phyloP scores from a whole-genome alignment of 2,113 vertebrate species.

The Trematomus loennbergii region DNA sequence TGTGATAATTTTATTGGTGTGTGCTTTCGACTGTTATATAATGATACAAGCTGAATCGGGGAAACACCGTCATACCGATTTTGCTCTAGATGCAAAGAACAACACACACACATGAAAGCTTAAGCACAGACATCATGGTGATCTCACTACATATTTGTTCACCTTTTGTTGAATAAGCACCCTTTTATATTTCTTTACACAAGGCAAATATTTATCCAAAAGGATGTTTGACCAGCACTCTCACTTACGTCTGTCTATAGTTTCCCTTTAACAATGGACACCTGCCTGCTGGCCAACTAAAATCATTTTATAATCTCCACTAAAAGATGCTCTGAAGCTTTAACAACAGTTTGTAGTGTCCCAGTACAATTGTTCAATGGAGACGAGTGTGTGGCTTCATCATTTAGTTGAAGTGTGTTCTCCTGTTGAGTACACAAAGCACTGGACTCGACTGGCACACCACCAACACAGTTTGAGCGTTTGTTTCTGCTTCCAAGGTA shows the following conservation, averaged over 20 bases:
- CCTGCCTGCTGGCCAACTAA: conserved; percentile 27
- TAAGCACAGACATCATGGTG: background rate
- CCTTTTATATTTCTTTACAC: conserved; percentile 48
- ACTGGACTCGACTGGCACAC: conserved; percentile 24
- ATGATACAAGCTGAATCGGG: conserved; percentile 20
- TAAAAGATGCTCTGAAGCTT: conserved; percentile 29
- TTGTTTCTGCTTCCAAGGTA: conserved; percentile 62
- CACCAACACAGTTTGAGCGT: conserved; percentile 35
- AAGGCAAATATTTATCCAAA: conserved; percentile 60
- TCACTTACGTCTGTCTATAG: conserved; percentile 12
- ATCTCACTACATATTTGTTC: conserved; percentile 60
- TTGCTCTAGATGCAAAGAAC: conserved; percentile 6
- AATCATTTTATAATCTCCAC: conserved; percentile 38
- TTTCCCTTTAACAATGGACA: conserved; percentile 20
- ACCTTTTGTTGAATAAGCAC: conserved; percentile 56
- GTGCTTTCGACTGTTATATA: conserved; percentile 20
- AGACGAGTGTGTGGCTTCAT: conserved; percentile 14
- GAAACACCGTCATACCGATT: conserved; percentile 1
- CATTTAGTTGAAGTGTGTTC: conserved; percentile 40
- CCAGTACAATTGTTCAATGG: conserved; percentile 10
- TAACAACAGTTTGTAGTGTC: conserved; percentile 21
- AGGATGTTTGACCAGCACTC: conserved; percentile 51
- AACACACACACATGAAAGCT: background rate
- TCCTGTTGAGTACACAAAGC: conserved; percentile 2
- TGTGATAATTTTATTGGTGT: conserved; percentile 30